phyloP scores from a whole-genome alignment of 2,797 vertebrate species.

The Caiman crocodilus region DNA sequence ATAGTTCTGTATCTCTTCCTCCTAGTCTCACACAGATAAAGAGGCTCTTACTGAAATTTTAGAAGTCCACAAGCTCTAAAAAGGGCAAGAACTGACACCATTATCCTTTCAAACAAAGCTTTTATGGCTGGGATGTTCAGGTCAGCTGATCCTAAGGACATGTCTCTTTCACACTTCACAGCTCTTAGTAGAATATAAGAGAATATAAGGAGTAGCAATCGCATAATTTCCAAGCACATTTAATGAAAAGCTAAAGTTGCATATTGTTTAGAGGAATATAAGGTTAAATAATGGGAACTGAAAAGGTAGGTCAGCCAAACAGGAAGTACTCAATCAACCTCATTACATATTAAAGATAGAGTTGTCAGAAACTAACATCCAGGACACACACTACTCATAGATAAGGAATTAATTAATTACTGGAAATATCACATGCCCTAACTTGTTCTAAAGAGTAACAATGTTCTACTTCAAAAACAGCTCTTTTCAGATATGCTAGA shows the following conservation, averaged over 20 bases:
- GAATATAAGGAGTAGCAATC: slow-evolving; percentile 1
- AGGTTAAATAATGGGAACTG: slow-evolving; percentile 18
- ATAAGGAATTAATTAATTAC: not conserved
- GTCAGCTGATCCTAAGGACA: slow-evolving; percentile 62
- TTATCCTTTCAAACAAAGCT: slow-evolving; percentile 49
- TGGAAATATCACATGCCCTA: not conserved
- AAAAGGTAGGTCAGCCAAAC: slow-evolving; percentile 34
- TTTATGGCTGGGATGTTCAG: slow-evolving; percentile 64
- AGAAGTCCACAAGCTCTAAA: not conserved
- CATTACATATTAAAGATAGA: slow-evolving; percentile 31
- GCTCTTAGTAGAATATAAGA: too few relatives aligned
- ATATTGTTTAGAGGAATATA: slow-evolving; percentile 24
- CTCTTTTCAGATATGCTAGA: not conserved
- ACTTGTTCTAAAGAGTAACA: not conserved
- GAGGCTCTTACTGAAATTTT: not conserved
- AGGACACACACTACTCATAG: not conserved
- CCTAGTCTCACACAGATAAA: not conserved
- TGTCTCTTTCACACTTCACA: slow-evolving; percentile 50
- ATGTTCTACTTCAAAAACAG: not conserved
- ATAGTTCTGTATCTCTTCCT: not conserved
- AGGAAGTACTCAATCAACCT: not conserved
- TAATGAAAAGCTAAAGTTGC: slow-evolving; percentile 20
- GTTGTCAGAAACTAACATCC: not conserved
- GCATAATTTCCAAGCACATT: slow-evolving; percentile 60
- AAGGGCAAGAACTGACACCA: slow-evolving; percentile 21